phyloP scores from a whole-genome alignment of 2,888 invertebrate genomes.

The Malacosoma neustria region DNA sequence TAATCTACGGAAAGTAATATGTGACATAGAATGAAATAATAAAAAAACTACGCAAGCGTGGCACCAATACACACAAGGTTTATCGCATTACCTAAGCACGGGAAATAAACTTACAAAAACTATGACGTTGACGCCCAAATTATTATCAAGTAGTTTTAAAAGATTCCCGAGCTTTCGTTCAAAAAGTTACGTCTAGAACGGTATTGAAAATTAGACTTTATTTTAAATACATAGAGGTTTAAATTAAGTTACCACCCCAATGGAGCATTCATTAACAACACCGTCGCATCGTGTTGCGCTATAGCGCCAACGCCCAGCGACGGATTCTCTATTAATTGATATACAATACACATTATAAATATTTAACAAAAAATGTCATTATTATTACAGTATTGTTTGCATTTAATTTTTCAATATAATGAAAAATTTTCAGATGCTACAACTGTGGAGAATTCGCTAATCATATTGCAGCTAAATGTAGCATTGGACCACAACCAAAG shows the following conservation, averaged over 20 bases:
- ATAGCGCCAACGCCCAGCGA: too few relatives aligned
- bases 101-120: conserved; percentile 21
- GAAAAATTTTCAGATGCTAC: conserved; percentile 87
- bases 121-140: conserved; percentile 12
- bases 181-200: too few relatives aligned
- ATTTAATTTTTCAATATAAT: too few relatives aligned
- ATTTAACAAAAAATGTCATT: too few relatives aligned
- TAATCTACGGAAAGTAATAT: not conserved
- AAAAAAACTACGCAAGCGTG: conserved; percentile 15
- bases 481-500: conserved; percentile 91
- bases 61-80: conserved; percentile 22
- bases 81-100: conserved; percentile 27
- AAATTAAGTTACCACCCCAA: too few relatives aligned
- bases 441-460: conserved; percentile 95
- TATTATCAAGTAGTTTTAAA: conserved; percentile 16
- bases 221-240: too few relatives aligned
- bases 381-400: too few relatives aligned
- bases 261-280: too few relatives aligned
- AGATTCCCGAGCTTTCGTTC: conserved; percentile 16
- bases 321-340: too few relatives aligned
- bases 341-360: too few relatives aligned
- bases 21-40: conserved; percentile 6
- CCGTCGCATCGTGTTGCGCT: too few relatives aligned
- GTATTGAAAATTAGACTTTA: too few relatives aligned
- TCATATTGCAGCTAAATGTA: conserved; percentile 93